These are phyloP conservation scores for human DNA, from an alignment of 2,113 vertebrate species.

Conservation along the genomic window DNA sequence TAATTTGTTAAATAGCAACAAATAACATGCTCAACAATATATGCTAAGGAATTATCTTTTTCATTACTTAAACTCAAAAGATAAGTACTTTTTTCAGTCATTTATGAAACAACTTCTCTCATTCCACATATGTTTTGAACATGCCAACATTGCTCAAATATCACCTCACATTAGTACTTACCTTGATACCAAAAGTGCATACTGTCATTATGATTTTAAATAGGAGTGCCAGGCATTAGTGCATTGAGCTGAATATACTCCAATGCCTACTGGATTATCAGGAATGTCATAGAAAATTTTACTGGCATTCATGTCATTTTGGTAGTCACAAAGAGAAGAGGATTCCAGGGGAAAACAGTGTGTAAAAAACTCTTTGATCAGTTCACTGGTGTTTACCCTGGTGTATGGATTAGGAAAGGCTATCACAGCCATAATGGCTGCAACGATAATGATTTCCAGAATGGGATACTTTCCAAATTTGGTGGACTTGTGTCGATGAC, in stretches of 20 bases:
- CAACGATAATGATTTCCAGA: conserved; percentile 96
- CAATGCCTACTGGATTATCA: conserved; percentile 93
- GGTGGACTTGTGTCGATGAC: conserved; percentile 95
- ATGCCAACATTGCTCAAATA: not conserved
- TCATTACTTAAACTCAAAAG: conserved; percentile 39
- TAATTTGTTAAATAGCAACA: not conserved
- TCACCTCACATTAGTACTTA: conserved; percentile 72
- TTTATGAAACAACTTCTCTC: not conserved
- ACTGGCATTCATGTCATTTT: conserved; percentile 95
- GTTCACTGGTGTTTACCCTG: conserved; percentile 96
- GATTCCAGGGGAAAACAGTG: conserved; percentile 97
- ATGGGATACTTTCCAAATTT: conserved; percentile 97
- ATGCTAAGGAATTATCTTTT: not conserved
- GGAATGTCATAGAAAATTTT: conserved; percentile 92
- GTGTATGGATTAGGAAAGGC: conserved; percentile 98
- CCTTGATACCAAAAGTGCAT: conserved; percentile 99
- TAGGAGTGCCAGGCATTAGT: conserved; percentile 96
- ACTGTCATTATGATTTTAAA: conserved; percentile 99
- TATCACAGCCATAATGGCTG: conserved; percentile 95
- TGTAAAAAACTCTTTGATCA: conserved; percentile 98
- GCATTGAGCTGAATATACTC: conserved; percentile 99
- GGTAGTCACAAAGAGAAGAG: conserved; percentile 97
- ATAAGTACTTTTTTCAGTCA: not conserved
- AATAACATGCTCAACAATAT: not conserved
- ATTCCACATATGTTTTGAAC: not conserved